A percentile compares a stretch with the other conserved stretches of the same genome.
These are phyloP conservation scores for Alexandromys fortis DNA, from an alignment of 2,113 vertebrate genomes.

Conservation along the genomic window DNA sequence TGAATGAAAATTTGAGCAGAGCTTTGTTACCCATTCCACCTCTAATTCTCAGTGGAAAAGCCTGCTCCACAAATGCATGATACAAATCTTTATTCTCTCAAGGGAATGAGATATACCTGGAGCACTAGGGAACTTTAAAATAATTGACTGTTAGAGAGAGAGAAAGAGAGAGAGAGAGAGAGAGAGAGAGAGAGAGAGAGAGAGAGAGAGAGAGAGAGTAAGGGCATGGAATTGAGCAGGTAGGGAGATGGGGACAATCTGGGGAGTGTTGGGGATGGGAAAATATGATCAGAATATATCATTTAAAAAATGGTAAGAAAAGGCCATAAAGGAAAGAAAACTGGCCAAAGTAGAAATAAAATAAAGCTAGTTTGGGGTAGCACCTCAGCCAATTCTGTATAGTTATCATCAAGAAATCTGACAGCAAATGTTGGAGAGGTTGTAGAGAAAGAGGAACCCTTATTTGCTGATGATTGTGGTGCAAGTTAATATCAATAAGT, in stretches of 20 bases:
- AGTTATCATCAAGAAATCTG: background rate
- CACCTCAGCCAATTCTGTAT: background rate
- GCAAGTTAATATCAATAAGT: background rate
- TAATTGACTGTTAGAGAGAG: background rate
- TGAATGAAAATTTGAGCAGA: background rate
- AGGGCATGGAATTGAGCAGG: background rate
- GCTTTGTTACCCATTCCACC: background rate
- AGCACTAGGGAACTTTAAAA: background rate
- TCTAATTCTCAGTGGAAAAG: constrained; percentile 17
- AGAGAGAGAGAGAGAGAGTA: no score
- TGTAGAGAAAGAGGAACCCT: background rate
- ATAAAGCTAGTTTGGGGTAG: background rate
- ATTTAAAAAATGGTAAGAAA: background rate
- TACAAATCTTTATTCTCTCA: background rate
- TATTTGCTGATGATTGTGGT: background rate
- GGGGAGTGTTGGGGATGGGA: background rate
- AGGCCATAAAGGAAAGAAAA: background rate
- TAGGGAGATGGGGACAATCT: background rate
- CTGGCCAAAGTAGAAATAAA: background rate
- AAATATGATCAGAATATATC: background rate
- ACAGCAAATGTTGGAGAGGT: background rate
- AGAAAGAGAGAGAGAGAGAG: no score
- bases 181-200: background rate
- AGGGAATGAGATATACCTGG: background rate
- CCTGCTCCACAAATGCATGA: background rate